Conservation (phyloP, 2,797 vertebrate species). For the Strix occidentalis region DNA sequence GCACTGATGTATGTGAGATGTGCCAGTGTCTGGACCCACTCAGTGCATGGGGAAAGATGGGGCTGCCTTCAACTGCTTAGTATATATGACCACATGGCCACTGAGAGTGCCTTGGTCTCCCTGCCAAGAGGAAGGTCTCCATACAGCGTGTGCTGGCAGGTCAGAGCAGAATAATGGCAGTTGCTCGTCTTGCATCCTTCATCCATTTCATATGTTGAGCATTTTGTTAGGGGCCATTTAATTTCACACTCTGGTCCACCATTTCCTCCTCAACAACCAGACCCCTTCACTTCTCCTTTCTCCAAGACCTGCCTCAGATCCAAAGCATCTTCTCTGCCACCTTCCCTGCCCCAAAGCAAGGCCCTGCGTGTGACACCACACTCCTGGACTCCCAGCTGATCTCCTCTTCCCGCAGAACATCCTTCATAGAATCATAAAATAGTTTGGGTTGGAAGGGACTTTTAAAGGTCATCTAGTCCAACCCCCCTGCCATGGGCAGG, state of each 20-base stretch:
- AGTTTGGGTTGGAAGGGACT: background rate
- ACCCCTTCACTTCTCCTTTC: background rate
- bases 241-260: background rate
- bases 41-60: fast-evolving
- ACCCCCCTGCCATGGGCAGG: background rate
- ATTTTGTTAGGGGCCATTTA: background rate
- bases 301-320: background rate
- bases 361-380: background rate
- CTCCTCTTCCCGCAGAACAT: background rate
- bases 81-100: background rate
- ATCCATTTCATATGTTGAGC: background rate
- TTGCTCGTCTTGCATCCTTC: background rate
- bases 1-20: fast-evolving
- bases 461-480: background rate
- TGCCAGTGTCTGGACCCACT: background rate
- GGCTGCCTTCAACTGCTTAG: background rate
- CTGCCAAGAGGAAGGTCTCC: background rate
- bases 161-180: background rate
- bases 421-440: background rate
- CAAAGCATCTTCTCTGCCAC: background rate
- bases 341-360: background rate
- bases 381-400: background rate
- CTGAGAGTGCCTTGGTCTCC: fast-evolving
- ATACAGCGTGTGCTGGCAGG: background rate
- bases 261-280: background rate